Conservation (phyloP, 2,888 invertebrate genomes). For the Melinopterus prodromus region DNA sequence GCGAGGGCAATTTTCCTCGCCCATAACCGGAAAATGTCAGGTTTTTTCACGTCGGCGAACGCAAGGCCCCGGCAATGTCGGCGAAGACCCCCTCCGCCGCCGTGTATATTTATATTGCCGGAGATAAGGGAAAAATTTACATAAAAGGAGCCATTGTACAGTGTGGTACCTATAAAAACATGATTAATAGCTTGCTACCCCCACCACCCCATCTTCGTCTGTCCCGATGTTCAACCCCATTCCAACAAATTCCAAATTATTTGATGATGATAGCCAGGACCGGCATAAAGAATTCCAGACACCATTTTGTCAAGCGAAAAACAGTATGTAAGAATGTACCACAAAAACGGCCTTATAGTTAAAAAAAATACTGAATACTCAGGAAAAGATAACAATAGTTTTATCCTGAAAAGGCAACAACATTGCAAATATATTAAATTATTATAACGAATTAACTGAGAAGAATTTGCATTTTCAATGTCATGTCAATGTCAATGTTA, state of each 20-base stretch:
- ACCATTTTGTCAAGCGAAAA: too few species aligned
- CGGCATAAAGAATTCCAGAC: too few species aligned
- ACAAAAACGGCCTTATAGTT: too few species aligned
- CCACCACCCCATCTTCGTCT: not conserved
- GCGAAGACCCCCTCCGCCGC: constrained; percentile 19
- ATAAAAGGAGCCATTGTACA: constrained; percentile 39
- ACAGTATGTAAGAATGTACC: too few species aligned
- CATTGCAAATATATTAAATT: too few species aligned
- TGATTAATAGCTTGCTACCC: constrained; percentile 35
- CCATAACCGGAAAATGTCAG: constrained; percentile 42
- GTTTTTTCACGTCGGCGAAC: constrained; percentile 32
- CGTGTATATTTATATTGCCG: constrained; percentile 42
- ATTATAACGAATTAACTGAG: too few species aligned
- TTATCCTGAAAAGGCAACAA: too few species aligned
- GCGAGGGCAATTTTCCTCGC: constrained; percentile 38
- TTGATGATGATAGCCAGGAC: not conserved
- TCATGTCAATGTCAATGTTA: too few species aligned
- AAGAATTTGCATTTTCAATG: too few species aligned
- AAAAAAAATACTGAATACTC: too few species aligned
- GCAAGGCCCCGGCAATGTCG: not conserved
- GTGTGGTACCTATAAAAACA: constrained; percentile 35
- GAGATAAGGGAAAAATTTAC: constrained; percentile 45
- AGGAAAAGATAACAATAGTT: too few species aligned
- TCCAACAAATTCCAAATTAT: not conserved
- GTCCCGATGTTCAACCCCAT: not conserved